Conservation (phyloP, 2,888 invertebrate genomes). For the Rambutsinella grinnellia region DNA sequence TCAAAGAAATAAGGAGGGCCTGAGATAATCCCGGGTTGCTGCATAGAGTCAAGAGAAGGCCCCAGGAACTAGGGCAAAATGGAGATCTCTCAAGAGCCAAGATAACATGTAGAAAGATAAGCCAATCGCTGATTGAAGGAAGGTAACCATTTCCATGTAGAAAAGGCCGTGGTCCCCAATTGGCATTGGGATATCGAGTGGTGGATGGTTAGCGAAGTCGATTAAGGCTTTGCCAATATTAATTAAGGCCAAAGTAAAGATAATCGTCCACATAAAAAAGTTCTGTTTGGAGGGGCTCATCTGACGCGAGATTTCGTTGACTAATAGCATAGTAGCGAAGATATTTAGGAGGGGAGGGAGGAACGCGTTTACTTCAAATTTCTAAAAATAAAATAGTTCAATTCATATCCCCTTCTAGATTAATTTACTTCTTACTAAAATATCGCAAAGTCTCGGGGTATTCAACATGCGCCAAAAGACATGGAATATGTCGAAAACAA, state of each 20-base stretch:
- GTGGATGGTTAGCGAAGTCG: neutral
- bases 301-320: neutral
- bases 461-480: neutral
- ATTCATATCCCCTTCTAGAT: too few species aligned
- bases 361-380: conserved; percentile 2
- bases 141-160: conserved; percentile 1
- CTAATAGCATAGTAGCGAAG: neutral
- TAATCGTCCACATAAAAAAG: neutral
- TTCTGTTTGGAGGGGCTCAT: neutral
- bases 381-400: too few species aligned
- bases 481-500: neutral
- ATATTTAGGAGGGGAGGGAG: neutral
- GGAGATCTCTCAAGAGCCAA: neutral
- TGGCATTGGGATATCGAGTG: conserved; percentile 14
- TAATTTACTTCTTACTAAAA: too few species aligned
- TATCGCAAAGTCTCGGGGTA: too few species aligned
- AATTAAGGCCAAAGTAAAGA: neutral
- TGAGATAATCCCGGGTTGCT: conserved; percentile 6
- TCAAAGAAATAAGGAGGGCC: neutral
- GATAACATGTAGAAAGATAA: neutral
- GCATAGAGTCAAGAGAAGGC: neutral
- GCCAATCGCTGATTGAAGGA: conserved; percentile 4
- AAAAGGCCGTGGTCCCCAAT: conserved; percentile 14
- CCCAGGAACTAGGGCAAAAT: conserved; percentile 10
- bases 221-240: neutral